These are phyloP conservation scores for Cnemophilus loriae DNA, from an alignment of 2,113 vertebrate genomes.

Conservation along the genomic window DNA sequence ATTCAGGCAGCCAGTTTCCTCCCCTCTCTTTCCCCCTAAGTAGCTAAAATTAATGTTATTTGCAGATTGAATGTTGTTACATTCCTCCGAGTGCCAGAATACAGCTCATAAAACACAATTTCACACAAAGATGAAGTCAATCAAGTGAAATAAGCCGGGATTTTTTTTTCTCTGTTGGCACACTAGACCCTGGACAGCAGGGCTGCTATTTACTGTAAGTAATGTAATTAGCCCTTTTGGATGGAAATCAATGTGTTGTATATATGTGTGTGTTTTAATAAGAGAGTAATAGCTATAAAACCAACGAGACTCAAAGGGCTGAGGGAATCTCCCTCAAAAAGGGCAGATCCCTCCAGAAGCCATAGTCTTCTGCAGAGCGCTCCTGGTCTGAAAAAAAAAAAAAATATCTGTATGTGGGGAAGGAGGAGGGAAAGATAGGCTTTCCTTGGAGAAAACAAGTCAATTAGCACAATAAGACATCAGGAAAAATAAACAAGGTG, in stretches of 20 bases:
- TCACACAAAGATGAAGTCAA: constrained; percentile 75
- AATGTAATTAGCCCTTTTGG: constrained; percentile 78
- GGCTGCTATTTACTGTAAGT: constrained; percentile 78
- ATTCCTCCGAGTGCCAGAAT: constrained; percentile 68
- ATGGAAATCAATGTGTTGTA: constrained; percentile 60
- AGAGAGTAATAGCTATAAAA: constrained; percentile 30
- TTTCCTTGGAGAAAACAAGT: constrained; percentile 29
- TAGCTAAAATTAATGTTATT: constrained; percentile 69
- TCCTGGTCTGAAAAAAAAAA: not conserved
- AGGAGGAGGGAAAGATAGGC: not conserved
- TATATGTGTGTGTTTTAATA: constrained; percentile 45
- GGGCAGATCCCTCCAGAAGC: not conserved
- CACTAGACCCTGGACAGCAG: constrained; percentile 68
- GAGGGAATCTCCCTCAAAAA: constrained; percentile 33
- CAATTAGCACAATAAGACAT: constrained; percentile 10
- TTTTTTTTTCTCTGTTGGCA: constrained; percentile 57
- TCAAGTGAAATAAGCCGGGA: constrained; percentile 73
- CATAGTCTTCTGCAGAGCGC: not conserved
- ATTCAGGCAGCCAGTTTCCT: constrained; percentile 2
- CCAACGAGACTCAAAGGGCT: not conserved
- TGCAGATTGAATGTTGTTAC: constrained; percentile 63
- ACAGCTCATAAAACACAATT: constrained; percentile 74
- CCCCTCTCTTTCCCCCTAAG: constrained; percentile 7
- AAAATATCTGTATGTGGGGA: not conserved
- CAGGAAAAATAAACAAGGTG: constrained; percentile 15